Percentiles rank a stretch among this genome's conserved stretches.
Conservation (phyloP, 2,113 vertebrate genomes). For the Crotalus horridus region DNA sequence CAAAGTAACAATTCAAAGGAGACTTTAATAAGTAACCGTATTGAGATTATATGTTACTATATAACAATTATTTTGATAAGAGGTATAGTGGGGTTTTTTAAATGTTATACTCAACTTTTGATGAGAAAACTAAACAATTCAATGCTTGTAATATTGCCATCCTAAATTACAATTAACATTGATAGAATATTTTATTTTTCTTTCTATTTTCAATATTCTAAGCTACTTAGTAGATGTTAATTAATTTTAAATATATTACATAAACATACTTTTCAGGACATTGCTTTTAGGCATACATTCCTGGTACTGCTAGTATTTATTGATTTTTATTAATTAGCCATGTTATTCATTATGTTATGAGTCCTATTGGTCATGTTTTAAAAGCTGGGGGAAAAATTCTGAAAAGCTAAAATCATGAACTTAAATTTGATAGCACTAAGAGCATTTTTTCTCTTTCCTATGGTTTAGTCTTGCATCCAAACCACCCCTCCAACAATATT, state of each 20-base stretch:
- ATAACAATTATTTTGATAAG: background rate
- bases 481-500: background rate
- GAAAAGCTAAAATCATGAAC: background rate
- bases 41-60: too few relatives aligned
- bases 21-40: too few relatives aligned
- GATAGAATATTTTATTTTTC: background rate
- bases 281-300: background rate
- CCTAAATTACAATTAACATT: background rate
- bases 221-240: background rate
- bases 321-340: background rate
- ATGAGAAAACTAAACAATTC: background rate
- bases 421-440: background rate
- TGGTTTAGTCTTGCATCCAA: background rate
- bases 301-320: background rate
- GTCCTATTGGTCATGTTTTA: background rate
- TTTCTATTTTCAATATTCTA: background rate
- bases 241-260: background rate
- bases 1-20: too few relatives aligned
- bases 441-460: background rate
- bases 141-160: background rate
- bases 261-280: background rate
- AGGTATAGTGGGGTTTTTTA: background rate
- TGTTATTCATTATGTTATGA: background rate
- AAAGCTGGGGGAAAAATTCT: background rate
- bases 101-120: background rate